Percentiles rank a stretch among this genome's conserved stretches.
These are phyloP conservation scores for Gymnothorax reevesii DNA, from an alignment of 2,797 vertebrate genomes.

Conservation along the genomic window DNA sequence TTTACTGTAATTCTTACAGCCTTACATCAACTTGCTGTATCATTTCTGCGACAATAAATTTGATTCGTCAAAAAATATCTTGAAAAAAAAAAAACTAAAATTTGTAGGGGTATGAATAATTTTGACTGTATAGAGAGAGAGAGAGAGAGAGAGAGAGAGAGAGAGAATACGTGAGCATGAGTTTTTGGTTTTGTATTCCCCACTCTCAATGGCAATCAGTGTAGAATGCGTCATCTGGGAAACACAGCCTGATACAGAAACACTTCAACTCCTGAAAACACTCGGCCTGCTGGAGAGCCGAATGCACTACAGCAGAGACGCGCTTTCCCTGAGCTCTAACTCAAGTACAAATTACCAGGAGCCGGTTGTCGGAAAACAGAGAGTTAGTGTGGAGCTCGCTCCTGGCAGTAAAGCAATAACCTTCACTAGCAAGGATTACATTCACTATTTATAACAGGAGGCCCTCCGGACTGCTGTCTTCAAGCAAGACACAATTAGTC, in stretches of 20 bases:
- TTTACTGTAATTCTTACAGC: no score
- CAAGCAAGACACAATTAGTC: conserved; percentile 73
- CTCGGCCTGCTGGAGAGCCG: neutral
- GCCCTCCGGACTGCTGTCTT: conserved; percentile 63
- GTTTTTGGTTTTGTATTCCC: neutral
- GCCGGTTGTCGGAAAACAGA: conserved; percentile 50
- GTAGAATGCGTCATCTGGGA: neutral
- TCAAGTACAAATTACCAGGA: conserved; percentile 42
- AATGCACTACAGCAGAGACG: neutral
- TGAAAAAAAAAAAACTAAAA: no score
- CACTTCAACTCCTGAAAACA: neutral
- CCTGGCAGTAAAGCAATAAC: conserved; percentile 63
- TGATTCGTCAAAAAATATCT: no score
- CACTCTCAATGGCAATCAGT: neutral
- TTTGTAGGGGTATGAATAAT: no score
- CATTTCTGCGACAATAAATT: no score
- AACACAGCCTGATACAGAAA: neutral
- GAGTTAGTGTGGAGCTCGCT: conserved; percentile 56
- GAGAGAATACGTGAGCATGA: neutral
- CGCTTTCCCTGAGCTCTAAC: neutral
- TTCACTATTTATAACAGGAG: conserved; percentile 70
- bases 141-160: neutral
- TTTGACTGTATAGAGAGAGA: no score
- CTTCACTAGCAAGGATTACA: conserved; percentile 71
- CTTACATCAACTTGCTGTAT: no score